phyloP scores from a whole-genome alignment of 1,140 invertebrate species.

The Eueides isabella region DNA sequence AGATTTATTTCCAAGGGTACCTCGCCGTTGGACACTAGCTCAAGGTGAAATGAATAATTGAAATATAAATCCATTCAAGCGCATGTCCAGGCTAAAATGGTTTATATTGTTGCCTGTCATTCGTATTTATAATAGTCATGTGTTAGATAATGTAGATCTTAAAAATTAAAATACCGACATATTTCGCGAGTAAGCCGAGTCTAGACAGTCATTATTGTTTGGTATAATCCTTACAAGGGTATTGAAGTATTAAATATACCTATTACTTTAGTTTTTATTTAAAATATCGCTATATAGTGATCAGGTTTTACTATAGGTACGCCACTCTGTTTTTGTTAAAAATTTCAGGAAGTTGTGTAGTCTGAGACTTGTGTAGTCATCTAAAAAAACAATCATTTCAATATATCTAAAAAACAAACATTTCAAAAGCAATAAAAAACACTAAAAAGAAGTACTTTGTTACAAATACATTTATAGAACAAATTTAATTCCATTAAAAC shows the following conservation, averaged over 20 bases:
- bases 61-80: not conserved
- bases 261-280: not conserved
- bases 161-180: not conserved
- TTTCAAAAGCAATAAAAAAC: not conserved
- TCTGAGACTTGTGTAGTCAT: not conserved
- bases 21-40: not conserved
- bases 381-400: not conserved
- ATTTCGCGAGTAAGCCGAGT: not conserved
- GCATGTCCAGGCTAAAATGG: not conserved
- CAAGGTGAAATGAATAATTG: slow-evolving; percentile 10
- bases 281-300: not conserved
- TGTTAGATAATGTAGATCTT: too few species aligned
- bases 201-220: not conserved
- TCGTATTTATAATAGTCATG: not conserved
- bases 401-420: not conserved
- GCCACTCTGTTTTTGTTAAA: too few species aligned
- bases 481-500: not conserved
- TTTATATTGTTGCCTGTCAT: not conserved
- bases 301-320: not conserved
- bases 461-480: too few species aligned
- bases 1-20: not conserved
- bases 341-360: not conserved
- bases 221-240: not conserved
- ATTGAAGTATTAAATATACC: not conserved
- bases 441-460: too few species aligned